phyloP scores from a whole-genome alignment of 1,140 invertebrate species.

The Glossosoma conforme region DNA sequence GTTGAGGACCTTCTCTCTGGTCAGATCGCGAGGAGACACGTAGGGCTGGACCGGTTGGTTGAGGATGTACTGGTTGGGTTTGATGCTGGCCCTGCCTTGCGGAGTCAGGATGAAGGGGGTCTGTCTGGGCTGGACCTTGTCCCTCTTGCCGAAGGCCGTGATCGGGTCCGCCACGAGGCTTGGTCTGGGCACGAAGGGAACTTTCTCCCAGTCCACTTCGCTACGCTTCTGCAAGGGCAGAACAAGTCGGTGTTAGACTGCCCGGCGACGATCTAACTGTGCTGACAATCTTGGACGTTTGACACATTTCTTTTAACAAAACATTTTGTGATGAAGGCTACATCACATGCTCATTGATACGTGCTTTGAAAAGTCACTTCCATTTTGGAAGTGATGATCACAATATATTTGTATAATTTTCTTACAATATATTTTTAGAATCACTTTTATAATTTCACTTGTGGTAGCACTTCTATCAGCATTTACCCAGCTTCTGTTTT shows the following conservation, averaged over 20 bases:
- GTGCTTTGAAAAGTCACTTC: no score
- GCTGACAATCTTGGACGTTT: neutral
- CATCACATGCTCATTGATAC: no score
- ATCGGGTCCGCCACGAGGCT: constrained; percentile 74
- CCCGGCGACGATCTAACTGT: neutral
- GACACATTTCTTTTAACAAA: no score
- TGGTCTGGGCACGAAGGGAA: constrained; percentile 74
- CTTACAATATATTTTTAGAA: no score
- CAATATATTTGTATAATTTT: no score
- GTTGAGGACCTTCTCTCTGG: constrained; percentile 53
- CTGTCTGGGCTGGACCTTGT: constrained; percentile 42
- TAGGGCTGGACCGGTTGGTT: constrained; percentile 57
- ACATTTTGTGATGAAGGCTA: no score
- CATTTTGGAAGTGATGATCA: no score
- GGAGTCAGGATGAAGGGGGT: constrained; percentile 40
- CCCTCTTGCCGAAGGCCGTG: constrained; percentile 68
- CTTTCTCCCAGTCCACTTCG: constrained; percentile 76
- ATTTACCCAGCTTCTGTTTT: no score
- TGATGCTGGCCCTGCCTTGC: constrained; percentile 50
- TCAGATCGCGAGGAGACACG: constrained; percentile 57
- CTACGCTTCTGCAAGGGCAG: constrained; percentile 58
- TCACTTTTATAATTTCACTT: no score
- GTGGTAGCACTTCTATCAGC: no score
- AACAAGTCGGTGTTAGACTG: constrained; percentile 15
- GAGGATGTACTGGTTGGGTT: constrained; percentile 51